Percentiles rank a stretch among this genome's conserved stretches.
phyloP scores from a whole-genome alignment of 1,140 invertebrate species.

The Papilio aristodemus region DNA sequence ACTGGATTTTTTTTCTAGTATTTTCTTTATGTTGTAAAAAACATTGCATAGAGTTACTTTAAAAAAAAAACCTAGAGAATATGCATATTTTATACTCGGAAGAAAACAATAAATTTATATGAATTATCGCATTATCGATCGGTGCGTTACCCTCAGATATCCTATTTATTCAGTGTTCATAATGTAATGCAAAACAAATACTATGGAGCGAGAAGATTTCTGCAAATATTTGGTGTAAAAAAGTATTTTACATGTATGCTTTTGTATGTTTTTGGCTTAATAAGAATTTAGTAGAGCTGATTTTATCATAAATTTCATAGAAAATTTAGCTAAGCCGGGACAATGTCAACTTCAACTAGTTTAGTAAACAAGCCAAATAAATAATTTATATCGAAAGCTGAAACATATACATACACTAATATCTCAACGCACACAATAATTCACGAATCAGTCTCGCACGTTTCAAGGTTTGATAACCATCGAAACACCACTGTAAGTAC shows the following conservation, averaged over 20 bases:
- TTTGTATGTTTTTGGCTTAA: too few species aligned
- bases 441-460: constrained; percentile 3
- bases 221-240: too few species aligned
- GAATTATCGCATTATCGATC: not conserved
- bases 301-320: too few species aligned
- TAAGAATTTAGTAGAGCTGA: too few species aligned
- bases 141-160: not conserved
- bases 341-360: too few species aligned
- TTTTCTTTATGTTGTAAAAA: not conserved
- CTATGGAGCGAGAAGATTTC: too few species aligned
- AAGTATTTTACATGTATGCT: too few species aligned
- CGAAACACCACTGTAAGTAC: constrained; percentile 1
- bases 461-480: constrained; percentile 30
- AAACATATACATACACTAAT: not conserved
- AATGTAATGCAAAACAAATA: too few species aligned
- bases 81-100: constrained; percentile 2
- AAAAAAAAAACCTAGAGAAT: constrained; percentile 6
- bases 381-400: too few species aligned
- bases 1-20: not conserved
- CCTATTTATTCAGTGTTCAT: constrained; percentile 9
- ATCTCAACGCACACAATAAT: not conserved
- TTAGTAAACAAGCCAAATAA: too few species aligned
- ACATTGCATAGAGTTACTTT: not conserved
- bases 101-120: not conserved
- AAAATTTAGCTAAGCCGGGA: too few species aligned